Evolutionary conservation across 2,113 vertebrate species (phyloP), one percentile per base, ranked within the genome.

Genomic region (Esox niger): DNA sequence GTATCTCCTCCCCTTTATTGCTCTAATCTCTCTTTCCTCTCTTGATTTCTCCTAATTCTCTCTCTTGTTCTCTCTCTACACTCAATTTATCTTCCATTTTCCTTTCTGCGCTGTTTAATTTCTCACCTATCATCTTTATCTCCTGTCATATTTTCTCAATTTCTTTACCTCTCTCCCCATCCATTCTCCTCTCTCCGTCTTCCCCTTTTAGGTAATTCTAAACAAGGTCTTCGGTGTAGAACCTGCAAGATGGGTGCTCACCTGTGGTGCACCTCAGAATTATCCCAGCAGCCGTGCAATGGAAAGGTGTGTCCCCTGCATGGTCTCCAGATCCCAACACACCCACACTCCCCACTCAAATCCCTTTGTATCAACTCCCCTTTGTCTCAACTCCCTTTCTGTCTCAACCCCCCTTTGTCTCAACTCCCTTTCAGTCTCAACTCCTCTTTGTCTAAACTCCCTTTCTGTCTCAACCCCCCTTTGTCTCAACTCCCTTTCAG

Each of bases 241-340:
- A 92, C 90, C 0, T 97, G 95, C 88, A 97, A 95, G 84, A 89
- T 92, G 68, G 93, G 93, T 0, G 94, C 94, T 80, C 95, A 97
- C 85, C 91, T 96, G 73, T 95, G 94, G 94, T 97, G 95, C 83
- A 94, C 94, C 0, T 94, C 95, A 32, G 94, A 95, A 61, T 88
- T 95, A 21, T 95, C 95, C 8, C 93, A 91, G 82, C 94, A 95
- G 80, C 90, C 84, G 21, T 97, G 95, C 76, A 86, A 92, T 0
- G 93, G 94, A 63, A 97, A 95, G 89, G 91, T 87, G 21, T 10
- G 31, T 15, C 4, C 29, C 27, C 7, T 7, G 15, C 3, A 2
- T 61, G 20, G 27, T 35, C 1, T 43, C 11, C 35, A 43, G 35
- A 43, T 43, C 35, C 15, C 10, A 11, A 38, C 33, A 38, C 8